These are phyloP conservation scores for Cremastinae sp. DNA, from an alignment of 2,888 invertebrate genomes.

Conservation along the genomic window DNA sequence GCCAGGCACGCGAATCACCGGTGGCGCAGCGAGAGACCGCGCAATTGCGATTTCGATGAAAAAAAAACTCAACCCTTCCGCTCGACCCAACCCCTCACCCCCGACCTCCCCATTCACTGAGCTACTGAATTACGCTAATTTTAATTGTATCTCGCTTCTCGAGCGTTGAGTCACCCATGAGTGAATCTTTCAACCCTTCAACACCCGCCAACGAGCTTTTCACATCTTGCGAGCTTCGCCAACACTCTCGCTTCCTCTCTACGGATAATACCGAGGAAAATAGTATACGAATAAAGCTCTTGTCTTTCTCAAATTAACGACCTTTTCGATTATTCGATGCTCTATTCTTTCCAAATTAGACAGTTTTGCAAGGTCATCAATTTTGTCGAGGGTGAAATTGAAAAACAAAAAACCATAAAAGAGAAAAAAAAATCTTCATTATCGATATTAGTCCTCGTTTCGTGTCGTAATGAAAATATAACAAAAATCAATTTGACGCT, in stretches of 20 bases:
- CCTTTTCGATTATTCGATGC: background rate
- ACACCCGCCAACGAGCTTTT: slow-evolving; percentile 39
- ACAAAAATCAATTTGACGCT: background rate
- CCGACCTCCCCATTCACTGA: slow-evolving; percentile 50
- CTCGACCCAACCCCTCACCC: too few relatives aligned
- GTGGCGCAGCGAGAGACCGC: slow-evolving; percentile 27
- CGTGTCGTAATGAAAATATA: background rate
- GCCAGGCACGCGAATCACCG: slow-evolving; percentile 75
- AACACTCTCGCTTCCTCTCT: background rate
- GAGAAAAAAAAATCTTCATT: background rate
- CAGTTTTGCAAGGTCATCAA: background rate
- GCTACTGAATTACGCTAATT: slow-evolving; percentile 79
- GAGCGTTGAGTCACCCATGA: slow-evolving; percentile 42
- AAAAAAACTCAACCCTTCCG: too few relatives aligned
- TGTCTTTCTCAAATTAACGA: background rate
- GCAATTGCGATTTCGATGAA: too few relatives aligned
- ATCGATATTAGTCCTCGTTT: background rate
- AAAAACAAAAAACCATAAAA: too few relatives aligned
- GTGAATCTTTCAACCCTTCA: slow-evolving; percentile 36
- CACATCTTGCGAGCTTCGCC: slow-evolving; percentile 23
- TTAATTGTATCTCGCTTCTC: slow-evolving; percentile 76
- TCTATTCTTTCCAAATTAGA: background rate
- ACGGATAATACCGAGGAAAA: background rate
- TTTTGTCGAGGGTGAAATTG: background rate
- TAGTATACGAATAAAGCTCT: slow-evolving; percentile 2